phyloP scores from a whole-genome alignment of 2,113 vertebrate species.

The Saimiri boliviensis region DNA sequence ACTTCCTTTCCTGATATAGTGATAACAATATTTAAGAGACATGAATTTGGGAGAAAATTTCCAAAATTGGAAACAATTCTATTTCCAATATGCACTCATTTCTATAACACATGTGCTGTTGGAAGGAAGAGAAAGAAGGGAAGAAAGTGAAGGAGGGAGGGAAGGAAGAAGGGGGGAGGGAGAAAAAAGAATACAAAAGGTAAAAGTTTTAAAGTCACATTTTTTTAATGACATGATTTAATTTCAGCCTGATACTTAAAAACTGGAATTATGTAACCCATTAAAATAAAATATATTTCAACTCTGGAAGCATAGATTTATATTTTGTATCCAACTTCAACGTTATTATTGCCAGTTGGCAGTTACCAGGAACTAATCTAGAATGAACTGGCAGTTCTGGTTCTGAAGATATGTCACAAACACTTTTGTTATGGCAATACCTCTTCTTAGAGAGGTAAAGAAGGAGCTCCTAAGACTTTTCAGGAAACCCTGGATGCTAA shows the following conservation, averaged over 20 bases:
- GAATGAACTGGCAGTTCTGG: conserved; percentile 13
- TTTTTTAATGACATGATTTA: not conserved
- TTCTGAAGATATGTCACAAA: conserved; percentile 48
- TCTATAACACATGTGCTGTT: not conserved
- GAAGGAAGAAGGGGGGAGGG: not conserved
- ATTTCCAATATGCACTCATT: not conserved
- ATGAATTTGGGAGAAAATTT: not conserved
- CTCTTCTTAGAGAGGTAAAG: not conserved
- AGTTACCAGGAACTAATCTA: conserved; percentile 12
- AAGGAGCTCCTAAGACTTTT: not conserved
- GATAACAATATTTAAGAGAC: not conserved
- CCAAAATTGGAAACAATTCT: not conserved
- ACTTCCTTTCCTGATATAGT: not conserved
- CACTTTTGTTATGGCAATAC: not conserved
- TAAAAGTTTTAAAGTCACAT: not conserved
- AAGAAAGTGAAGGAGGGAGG: rapidly evolving
- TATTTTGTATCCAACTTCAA: not conserved
- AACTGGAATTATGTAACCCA: not conserved
- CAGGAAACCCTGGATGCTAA: not conserved
- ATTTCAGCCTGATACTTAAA: not conserved
- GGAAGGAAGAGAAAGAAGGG: too few relatives aligned
- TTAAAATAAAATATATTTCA: not conserved
- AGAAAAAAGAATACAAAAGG: not conserved
- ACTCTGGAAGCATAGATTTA: not conserved
- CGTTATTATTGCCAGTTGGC: not conserved